Base-by-base conservation (phyloP, 2,888 invertebrate genomes). In the Coecobrya sp. region DNA sequence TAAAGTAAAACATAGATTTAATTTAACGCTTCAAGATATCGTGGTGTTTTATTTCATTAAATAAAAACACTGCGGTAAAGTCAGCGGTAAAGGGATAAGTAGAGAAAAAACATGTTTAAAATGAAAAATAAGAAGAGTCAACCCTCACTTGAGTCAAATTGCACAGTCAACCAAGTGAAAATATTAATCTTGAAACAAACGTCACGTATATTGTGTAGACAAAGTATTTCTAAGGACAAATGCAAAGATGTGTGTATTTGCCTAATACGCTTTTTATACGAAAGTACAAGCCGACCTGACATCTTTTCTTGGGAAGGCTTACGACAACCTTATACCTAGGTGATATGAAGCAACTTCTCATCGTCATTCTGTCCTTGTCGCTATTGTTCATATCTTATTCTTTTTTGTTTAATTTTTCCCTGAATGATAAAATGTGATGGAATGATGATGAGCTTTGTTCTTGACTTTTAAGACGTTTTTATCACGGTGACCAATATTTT, bases 1-100 rank as follows among this genome's bases (percentile, higher is more conserved):
- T 86, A 91, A 91, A 91, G 91, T 86, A 86, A 86, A 91, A 91
- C 85, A 91, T 52, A 86, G 86, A 91, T 91, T 91, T 91, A 86
- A 91, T 91, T 91, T 90, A 90, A 91, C 79, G 85, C 79, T 91
- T 86, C 79, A 68, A 86, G 86, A 86, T 86, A 91, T 49, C 86
- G 49, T 81, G 86, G 91, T 91, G 91, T 91, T 86, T 91, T 86
- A 79, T 91, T 91, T 91, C 91, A 91, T 91, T 86, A 86, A 84
- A 90, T 89, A 62, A 85, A n/a, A 87, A 84, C 42, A 85, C 30
- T 65, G 65, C 55, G 70, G 55, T 52, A 76, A 65, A 49, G 36
- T 25, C 25, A 13, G 65, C 59, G 45, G 27, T 30, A 62, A 62
- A 70, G 30, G 30, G 27, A 30, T 7, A 62, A 55, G 27, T n/a